Conservation (phyloP, 1,140 invertebrate species). For the Platorchestia sp. region DNA sequence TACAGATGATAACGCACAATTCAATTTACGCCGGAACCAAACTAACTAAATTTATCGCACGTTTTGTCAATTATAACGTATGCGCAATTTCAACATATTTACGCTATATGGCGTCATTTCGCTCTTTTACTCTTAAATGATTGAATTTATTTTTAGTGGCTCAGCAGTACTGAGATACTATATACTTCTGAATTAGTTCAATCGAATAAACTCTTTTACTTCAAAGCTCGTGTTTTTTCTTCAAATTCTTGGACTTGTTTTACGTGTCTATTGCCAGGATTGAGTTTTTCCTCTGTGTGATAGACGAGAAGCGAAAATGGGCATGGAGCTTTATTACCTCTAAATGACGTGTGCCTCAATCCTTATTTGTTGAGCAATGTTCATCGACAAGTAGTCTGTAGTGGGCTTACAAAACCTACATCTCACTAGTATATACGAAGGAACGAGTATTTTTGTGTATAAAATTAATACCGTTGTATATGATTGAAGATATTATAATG, state of each 20-base stretch:
- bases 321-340: not conserved
- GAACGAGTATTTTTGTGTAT: too few species aligned
- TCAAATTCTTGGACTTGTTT: not conserved
- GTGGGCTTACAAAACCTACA: too few species aligned
- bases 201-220: not conserved
- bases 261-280: not conserved
- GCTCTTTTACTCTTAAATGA: not conserved
- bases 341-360: not conserved
- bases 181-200: not conserved
- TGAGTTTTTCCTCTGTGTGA: not conserved
- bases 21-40: not conserved
- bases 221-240: not conserved
- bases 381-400: not conserved
- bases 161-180: not conserved
- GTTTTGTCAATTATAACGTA: not conserved
- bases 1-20: not conserved
- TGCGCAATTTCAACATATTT: not conserved
- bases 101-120: not conserved
- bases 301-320: not conserved
- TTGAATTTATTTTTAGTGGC: not conserved
- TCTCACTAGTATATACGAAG: too few species aligned
- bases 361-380: not conserved
- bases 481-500: too few species aligned
- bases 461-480: too few species aligned
- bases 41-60: not conserved